These are phyloP conservation scores for Bathynomus jamesi DNA, from an alignment of 1,140 invertebrate species.

Conservation along the genomic window DNA sequence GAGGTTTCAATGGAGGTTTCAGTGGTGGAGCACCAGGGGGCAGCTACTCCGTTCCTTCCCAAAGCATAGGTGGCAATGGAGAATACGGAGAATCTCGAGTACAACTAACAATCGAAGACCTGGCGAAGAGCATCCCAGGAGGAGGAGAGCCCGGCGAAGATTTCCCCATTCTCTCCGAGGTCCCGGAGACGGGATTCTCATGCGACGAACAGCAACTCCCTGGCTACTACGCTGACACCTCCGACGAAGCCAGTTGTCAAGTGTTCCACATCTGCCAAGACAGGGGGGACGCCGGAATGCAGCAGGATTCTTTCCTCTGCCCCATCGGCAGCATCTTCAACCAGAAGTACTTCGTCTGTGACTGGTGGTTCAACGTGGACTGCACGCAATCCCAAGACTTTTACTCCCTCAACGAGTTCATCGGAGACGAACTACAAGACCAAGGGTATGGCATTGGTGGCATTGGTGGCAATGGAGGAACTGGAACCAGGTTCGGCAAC, in stretches of 20 bases:
- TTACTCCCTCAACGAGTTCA: conserved; percentile 42
- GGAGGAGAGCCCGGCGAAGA: conserved; percentile 43
- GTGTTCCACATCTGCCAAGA: conserved; percentile 50
- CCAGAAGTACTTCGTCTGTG: conserved; percentile 51
- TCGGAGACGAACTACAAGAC: no score
- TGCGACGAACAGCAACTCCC: conserved; percentile 44
- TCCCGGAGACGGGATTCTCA: conserved; percentile 44
- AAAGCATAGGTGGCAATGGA: no score
- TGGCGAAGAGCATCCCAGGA: conserved; percentile 42
- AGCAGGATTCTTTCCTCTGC: conserved; percentile 48
- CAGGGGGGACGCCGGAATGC: no score
- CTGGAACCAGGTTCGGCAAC: no score
- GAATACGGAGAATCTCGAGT: no score
- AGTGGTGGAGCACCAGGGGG: no score
- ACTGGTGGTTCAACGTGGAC: conserved; percentile 53
- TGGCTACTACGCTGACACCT: conserved; percentile 47
- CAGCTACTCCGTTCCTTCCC: no score
- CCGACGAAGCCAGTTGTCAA: conserved; percentile 45
- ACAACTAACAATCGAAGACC: no score
- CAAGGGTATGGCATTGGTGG: no score
- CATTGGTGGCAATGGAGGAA: no score
- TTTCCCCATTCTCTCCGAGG: conserved; percentile 43
- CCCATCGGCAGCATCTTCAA: conserved; percentile 53
- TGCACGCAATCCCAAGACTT: conserved; percentile 44
- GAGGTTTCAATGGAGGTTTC: no score